Conservation (phyloP, 2,797 vertebrate genomes). For the Eulemur coronatus region DNA sequence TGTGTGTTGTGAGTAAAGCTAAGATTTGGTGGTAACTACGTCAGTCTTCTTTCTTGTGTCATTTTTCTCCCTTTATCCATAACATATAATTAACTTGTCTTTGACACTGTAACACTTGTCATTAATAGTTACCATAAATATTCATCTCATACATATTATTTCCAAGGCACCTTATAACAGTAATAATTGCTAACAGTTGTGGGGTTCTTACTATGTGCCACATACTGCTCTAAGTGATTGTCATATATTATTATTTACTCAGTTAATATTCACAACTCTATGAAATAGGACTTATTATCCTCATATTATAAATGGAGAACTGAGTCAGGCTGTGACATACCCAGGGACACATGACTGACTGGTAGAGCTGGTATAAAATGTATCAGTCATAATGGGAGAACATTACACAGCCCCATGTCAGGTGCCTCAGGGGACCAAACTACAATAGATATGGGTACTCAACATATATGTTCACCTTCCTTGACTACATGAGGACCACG, state of each 20-base stretch:
- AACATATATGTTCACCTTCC: not conserved
- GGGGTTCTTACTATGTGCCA: not conserved
- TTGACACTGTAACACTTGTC: not conserved
- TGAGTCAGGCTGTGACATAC: not conserved
- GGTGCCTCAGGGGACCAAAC: slow-evolving; percentile 6
- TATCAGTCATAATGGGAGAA: not conserved
- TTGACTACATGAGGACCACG: not conserved
- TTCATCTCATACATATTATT: not conserved
- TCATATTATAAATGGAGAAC: not conserved
- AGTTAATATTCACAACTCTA: not conserved
- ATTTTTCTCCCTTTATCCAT: slow-evolving; percentile 12
- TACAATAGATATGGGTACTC: not conserved
- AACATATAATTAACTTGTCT: slow-evolving; percentile 9
- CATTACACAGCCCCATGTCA: not conserved
- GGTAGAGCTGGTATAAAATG: not conserved
- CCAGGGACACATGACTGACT: not conserved
- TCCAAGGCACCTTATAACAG: slow-evolving; percentile 13
- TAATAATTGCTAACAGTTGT: not conserved
- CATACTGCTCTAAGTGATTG: not conserved
- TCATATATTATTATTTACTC: not conserved
- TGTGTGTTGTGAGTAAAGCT: slow-evolving; percentile 14
- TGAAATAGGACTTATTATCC: slow-evolving; percentile 15
- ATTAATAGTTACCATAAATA: slow-evolving; percentile 42
- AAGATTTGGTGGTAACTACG: not conserved
- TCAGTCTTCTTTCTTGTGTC: slow-evolving; percentile 11